A percentile compares a stretch with the other conserved stretches of the same genome.
These are phyloP conservation scores for Rhinatrema bivittatum DNA, from an alignment of 2,797 vertebrate genomes.

Conservation along the genomic window DNA sequence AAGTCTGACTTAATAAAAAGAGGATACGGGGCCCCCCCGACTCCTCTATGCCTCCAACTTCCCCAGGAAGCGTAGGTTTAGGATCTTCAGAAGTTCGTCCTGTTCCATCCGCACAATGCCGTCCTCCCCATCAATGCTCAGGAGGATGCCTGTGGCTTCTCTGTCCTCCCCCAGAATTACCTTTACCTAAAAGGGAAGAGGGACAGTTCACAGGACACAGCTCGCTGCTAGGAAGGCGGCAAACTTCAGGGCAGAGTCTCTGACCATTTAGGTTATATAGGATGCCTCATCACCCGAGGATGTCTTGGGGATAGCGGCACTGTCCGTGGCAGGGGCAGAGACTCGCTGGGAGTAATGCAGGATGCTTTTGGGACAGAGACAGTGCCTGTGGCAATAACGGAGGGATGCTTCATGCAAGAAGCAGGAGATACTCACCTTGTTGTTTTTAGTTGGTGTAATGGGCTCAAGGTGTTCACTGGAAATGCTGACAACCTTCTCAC, in stretches of 20 bases:
- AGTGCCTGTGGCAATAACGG: too few relatives aligned
- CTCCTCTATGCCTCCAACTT: conserved; percentile 80
- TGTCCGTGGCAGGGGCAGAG: too few relatives aligned
- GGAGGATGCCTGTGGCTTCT: conserved; percentile 79
- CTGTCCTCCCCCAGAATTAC: conserved; percentile 88
- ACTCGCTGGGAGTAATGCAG: too few relatives aligned
- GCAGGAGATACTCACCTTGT: conserved; percentile 63
- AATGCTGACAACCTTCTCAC: conserved; percentile 87
- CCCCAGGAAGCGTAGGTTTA: conserved; percentile 87
- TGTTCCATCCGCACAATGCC: conserved; percentile 89
- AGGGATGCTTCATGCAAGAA: background rate
- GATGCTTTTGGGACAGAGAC: too few relatives aligned
- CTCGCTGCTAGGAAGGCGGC: too few relatives aligned
- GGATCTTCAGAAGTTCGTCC: conserved; percentile 85
- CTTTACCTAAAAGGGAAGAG: conserved; percentile 65
- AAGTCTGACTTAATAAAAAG: rapidly evolving
- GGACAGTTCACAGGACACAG: rapidly evolving
- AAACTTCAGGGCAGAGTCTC: too few relatives aligned
- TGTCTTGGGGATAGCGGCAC: too few relatives aligned
- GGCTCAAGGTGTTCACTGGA: conserved; percentile 89
- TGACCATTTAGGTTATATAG: too few relatives aligned
- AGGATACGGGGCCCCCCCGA: background rate
- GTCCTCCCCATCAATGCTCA: conserved; percentile 88
- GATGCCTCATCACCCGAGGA: too few relatives aligned
- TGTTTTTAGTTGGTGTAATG: conserved; percentile 86